phyloP scores from a whole-genome alignment of 1,140 invertebrate genomes.

The Choristoneura fumiferana region DNA sequence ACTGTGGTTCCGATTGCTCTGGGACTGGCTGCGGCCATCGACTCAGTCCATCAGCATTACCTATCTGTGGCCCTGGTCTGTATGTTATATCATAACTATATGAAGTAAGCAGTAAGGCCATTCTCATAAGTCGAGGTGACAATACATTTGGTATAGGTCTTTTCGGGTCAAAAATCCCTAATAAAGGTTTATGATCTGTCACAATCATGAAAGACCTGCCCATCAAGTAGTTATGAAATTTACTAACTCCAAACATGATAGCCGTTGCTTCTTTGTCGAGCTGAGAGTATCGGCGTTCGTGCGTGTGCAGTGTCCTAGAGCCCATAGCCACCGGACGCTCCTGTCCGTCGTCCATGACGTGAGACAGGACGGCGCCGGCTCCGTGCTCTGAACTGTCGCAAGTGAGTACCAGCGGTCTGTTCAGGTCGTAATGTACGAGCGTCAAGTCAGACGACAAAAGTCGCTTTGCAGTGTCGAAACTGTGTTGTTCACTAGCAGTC shows the following conservation, averaged over 20 bases:
- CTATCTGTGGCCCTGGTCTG: constrained; percentile 37
- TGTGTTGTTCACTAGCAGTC: constrained; percentile 34
- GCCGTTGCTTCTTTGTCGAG: constrained; percentile 67
- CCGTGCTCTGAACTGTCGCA: constrained; percentile 72
- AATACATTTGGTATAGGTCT: constrained; percentile 45
- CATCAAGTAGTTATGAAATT: constrained; percentile 61
- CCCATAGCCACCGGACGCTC: constrained; percentile 70
- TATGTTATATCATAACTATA: constrained; percentile 22
- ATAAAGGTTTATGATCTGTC: constrained; percentile 72
- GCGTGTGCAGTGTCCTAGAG: constrained; percentile 42
- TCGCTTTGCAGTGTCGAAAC: constrained; percentile 45
- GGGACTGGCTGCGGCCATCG: constrained; percentile 36
- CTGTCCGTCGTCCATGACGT: constrained; percentile 36
- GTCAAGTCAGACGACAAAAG: constrained; percentile 44
- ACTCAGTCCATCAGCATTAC: constrained; percentile 39
- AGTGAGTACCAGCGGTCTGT: constrained; percentile 35
- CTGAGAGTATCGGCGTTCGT: constrained; percentile 37
- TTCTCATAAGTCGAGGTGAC: constrained; percentile 35
- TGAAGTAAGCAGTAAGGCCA: constrained; percentile 28
- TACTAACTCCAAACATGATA: constrained; percentile 60
- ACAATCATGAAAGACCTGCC: constrained; percentile 30
- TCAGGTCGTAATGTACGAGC: constrained; percentile 46
- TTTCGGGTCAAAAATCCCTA: constrained; percentile 60
- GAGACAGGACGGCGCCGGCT: constrained; percentile 59
- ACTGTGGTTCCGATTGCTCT: constrained; percentile 24